phyloP scores from a whole-genome alignment of 2,113 vertebrate genomes.

The Cacatua alba region DNA sequence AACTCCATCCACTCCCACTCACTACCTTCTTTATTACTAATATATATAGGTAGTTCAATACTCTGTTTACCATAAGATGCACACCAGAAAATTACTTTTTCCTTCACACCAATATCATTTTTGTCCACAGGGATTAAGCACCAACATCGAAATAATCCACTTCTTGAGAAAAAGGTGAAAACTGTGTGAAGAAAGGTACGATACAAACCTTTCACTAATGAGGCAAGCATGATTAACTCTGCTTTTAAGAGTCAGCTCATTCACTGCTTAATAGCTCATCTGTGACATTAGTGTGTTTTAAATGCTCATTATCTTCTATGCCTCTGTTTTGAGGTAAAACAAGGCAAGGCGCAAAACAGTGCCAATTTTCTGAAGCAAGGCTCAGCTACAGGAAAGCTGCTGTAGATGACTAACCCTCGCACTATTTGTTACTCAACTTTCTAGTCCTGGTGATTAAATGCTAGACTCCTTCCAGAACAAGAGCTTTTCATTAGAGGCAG shows the following conservation, averaged over 20 bases:
- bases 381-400: conserved; percentile 37
- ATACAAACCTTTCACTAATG: conserved; percentile 14
- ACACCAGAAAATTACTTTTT: not conserved
- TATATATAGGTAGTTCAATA: not conserved
- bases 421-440: conserved; percentile 68
- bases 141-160: not conserved
- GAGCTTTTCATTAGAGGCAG: conserved; percentile 15
- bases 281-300: conserved; percentile 32
- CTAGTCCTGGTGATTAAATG: conserved; percentile 20
- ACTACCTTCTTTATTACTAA: not conserved
- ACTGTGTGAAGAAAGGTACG: not conserved
- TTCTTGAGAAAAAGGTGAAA: not conserved
- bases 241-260: conserved; percentile 21
- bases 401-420: conserved; percentile 60
- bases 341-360: conserved; percentile 21
- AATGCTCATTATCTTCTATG: conserved; percentile 41
- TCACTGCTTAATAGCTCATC: conserved; percentile 23
- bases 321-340: conserved; percentile 43
- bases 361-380: not conserved
- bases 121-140: not conserved
- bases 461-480: conserved; percentile 6
- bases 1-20: not conserved
- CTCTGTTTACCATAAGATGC: not conserved
- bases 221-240: conserved; percentile 11
- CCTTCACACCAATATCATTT: not conserved